A percentile compares a stretch with the other conserved stretches of the same genome.
These are phyloP conservation scores for Cantharis rustica DNA, from an alignment of 2,888 invertebrate genomes.

Conservation along the genomic window DNA sequence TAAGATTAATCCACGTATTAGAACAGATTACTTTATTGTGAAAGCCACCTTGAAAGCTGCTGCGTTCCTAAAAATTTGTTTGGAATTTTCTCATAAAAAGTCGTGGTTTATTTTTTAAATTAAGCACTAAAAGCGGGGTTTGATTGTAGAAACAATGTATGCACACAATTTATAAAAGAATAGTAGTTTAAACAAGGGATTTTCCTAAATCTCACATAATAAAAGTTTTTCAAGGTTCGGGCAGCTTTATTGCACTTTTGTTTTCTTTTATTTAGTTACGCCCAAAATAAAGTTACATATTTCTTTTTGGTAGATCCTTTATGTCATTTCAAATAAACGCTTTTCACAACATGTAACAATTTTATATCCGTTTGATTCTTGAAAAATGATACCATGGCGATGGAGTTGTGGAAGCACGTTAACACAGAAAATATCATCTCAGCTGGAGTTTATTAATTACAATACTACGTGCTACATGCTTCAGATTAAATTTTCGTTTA, in stretches of 20 bases:
- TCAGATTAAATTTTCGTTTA: neutral
- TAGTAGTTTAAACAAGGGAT: neutral
- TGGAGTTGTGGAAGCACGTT: neutral
- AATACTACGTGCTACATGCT: neutral
- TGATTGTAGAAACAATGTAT: neutral
- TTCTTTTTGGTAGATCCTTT: neutral
- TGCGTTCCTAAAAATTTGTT: neutral
- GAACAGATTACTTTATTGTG: neutral
- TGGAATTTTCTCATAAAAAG: neutral
- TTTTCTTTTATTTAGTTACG: neutral
- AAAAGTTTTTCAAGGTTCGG: neutral
- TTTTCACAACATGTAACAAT: neutral
- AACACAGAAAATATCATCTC: neutral
- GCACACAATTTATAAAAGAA: neutral
- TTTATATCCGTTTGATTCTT: neutral
- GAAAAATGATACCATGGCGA: neutral
- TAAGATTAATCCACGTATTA: neutral
- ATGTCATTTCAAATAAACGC: neutral
- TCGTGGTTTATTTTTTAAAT: neutral
- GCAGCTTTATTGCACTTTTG: neutral
- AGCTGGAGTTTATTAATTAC: neutral
- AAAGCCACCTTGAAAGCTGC: neutral
- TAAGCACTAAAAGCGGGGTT: neutral
- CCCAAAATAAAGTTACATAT: neutral
- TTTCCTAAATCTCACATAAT: neutral